Percentiles rank a stretch among this genome's conserved stretches.
These are phyloP conservation scores for Diploscapter pachys DNA, from an alignment of 1,140 invertebrate species.

Conservation along the genomic window DNA sequence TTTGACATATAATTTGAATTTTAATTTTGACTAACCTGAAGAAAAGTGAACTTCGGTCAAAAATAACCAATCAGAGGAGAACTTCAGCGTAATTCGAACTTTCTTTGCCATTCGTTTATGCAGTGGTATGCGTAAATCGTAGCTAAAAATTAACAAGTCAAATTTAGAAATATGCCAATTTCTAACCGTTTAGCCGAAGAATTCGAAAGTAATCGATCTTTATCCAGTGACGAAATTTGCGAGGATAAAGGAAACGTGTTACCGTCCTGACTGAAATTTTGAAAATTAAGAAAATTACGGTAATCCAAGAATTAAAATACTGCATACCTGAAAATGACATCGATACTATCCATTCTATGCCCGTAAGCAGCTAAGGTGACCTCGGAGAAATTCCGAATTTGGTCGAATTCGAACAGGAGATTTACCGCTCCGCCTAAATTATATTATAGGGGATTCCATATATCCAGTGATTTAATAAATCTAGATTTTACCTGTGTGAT, in stretches of 20 bases:
- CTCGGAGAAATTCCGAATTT: constrained; percentile 36
- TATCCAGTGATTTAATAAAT: not conserved
- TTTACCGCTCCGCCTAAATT: constrained; percentile 27
- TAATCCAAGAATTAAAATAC: not conserved
- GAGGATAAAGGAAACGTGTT: constrained; percentile 24
- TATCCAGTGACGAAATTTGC: constrained; percentile 17
- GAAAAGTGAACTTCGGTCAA: constrained; percentile 35
- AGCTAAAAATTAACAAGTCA: not conserved
- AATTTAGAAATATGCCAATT: not conserved
- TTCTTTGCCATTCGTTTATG: constrained; percentile 20
- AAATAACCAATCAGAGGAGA: constrained; percentile 34
- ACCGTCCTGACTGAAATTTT: constrained; percentile 27
- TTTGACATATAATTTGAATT: not conserved
- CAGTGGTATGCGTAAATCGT: constrained; percentile 22
- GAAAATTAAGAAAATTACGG: not conserved
- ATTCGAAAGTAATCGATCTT: constrained; percentile 5
- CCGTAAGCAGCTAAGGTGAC: constrained; percentile 22
- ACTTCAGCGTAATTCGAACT: constrained; percentile 26
- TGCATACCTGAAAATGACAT: constrained; percentile 30
- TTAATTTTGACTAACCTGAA: constrained; percentile 20
- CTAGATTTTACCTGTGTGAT: constrained; percentile 12
- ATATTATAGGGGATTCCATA: not conserved
- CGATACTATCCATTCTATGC: constrained; percentile 27
- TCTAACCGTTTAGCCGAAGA: constrained; percentile 21
- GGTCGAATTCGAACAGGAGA: constrained; percentile 34